These are phyloP conservation scores for Thysanoteuthis rhombus DNA, from an alignment of 2,888 invertebrate genomes.

Conservation along the genomic window DNA sequence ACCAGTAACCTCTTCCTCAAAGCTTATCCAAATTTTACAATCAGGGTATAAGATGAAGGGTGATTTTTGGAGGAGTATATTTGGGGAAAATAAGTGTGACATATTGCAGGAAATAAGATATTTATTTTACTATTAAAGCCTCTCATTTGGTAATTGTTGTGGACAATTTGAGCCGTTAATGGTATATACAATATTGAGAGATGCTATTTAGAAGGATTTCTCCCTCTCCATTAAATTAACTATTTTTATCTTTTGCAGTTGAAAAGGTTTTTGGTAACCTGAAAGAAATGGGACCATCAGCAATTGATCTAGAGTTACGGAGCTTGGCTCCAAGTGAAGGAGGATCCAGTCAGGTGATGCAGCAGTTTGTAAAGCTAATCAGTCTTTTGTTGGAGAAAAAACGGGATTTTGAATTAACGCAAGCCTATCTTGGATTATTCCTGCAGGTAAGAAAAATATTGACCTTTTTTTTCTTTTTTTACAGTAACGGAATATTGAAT, in stretches of 20 bases:
- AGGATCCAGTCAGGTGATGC: conserved; percentile 78
- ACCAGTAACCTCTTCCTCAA: no score
- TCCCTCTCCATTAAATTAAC: not conserved
- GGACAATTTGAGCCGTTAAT: no score
- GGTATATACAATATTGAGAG: no score
- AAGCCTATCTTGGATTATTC: conserved; percentile 88
- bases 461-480: not conserved
- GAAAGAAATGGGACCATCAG: conserved; percentile 81
- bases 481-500: not conserved
- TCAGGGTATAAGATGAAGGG: no score
- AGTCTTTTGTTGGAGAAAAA: conserved; percentile 78
- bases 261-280: conserved; percentile 74
- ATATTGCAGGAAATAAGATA: no score
- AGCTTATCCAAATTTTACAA: no score
- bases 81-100: no score
- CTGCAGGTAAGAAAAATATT: conserved; percentile 74
- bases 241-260: conserved; percentile 52
- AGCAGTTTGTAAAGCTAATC: conserved; percentile 82
- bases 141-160: no score
- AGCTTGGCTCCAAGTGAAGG: conserved; percentile 80
- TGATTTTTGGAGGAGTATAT: no score
- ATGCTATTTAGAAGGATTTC: no score
- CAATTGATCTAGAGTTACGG: conserved; percentile 87
- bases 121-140: no score
- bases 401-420: conserved; percentile 86